Evolutionary conservation across 2,797 vertebrate genomes (phyloP), one percentile per base, ranked within the genome.

Genomic region (Podargus strigoides): DNA sequence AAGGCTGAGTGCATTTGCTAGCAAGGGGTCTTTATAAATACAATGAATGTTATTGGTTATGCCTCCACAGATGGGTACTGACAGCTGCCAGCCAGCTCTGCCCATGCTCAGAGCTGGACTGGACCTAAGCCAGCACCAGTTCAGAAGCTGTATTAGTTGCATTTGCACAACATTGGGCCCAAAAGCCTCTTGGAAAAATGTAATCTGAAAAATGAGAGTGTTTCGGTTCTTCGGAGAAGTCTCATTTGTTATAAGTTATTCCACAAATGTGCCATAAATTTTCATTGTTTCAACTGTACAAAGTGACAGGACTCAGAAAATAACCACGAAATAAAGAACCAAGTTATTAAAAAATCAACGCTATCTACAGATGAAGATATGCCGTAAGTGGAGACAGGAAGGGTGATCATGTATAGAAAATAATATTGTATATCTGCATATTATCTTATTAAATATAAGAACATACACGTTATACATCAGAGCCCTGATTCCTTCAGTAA

Each of bases 1-100:
- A 93, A 95, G 59, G 74, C 70, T 88, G 74, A 88, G 76, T 63
- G 39, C 64, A 53, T 94, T 94, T 95, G 73, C 70, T 88, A 95
- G 91, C 80, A 75, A 94, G 80, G 59, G 36, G 42, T 81, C 87
- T 87, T 88, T 73, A 59, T n/a, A 84, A 94, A 88, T 24, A 66
- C 80, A 83, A 26, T 30, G 66, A 73, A 55, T 76, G 50, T 73
- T 91, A 37, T 5, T 85, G 90, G 85, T 86, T 96, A 59, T 85
- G 91, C 50, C 74, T 84, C 50, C 59, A 34, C 91, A 94, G 91
- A 94, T 94, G 91, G 94, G 91, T 86, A 84, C 83, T 88, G 90
- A 73, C 83, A 96, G 90, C 94, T 94, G 94, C 79, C 94, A 96
- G 89, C 32, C 89, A 89, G 58, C 83, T 86, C 79, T 94, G 76